A percentile compares a stretch with the other conserved stretches of the same genome.
Conservation (phyloP, 2,113 vertebrate species). For the Mus pahari region DNA sequence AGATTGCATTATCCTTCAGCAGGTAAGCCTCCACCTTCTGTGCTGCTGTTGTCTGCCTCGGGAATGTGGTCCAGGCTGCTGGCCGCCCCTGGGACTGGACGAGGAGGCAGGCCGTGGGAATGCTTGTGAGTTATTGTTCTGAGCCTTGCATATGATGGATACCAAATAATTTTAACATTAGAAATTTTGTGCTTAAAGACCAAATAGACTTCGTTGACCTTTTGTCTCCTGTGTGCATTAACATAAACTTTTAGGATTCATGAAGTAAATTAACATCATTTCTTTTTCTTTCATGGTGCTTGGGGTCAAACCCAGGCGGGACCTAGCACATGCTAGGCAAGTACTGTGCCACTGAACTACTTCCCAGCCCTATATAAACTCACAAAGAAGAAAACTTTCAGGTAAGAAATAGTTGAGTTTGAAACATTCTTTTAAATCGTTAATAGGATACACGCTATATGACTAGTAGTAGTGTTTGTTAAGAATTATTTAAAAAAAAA, state of each 20-base stretch:
- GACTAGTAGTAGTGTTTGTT: not conserved
- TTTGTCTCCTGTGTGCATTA: conserved; percentile 36
- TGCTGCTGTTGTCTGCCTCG: not conserved
- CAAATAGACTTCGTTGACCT: conserved; percentile 51
- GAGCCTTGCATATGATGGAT: not conserved
- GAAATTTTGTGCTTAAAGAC: conserved; percentile 21
- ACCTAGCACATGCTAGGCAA: not conserved
- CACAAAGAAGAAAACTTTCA: conserved; percentile 55
- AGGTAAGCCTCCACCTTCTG: not conserved
- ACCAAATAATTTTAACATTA: conserved; percentile 45
- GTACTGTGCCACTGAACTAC: not conserved
- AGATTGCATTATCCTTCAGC: conserved; percentile 54
- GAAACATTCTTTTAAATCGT: not conserved
- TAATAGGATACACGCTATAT: not conserved
- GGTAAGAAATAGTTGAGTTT: conserved; percentile 66
- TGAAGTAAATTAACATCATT: conserved; percentile 46
- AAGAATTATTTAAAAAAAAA: not conserved
- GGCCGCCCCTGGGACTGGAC: not conserved
- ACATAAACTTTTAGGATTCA: conserved; percentile 24
- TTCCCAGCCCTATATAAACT: conserved; percentile 25
- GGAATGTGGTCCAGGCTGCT: not conserved
- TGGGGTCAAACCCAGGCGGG: not conserved
- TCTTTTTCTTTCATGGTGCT: not conserved
- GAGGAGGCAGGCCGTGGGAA: not conserved
- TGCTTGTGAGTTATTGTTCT: not conserved